phyloP scores from a whole-genome alignment of 2,113 vertebrate species.

The Fulmarus glacialis region DNA sequence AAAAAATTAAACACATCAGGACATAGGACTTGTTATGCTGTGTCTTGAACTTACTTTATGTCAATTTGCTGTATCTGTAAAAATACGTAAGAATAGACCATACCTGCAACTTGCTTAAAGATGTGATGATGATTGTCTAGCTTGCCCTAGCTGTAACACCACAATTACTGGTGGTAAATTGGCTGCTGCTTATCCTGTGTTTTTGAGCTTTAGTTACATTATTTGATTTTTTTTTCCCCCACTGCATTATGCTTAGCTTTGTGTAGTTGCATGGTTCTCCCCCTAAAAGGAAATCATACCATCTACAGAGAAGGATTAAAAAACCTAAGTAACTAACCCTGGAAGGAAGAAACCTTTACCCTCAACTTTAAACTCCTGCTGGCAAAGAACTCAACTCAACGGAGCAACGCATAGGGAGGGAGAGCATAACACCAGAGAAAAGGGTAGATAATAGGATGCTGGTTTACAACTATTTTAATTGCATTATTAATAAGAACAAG shows the following conservation, averaged over 20 bases:
- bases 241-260: neutral
- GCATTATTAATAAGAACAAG: neutral
- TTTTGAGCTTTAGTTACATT: neutral
- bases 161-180: neutral
- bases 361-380: neutral
- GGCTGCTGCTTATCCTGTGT: neutral
- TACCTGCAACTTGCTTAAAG: neutral
- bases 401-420: neutral
- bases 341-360: neutral
- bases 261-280: neutral
- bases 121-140: neutral
- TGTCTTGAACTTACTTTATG: neutral
- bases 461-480: neutral
- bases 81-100: accelerated
- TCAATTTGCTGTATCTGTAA: neutral
- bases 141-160: neutral
- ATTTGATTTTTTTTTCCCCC: neutral
- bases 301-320: neutral
- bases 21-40: neutral
- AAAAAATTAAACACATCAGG: neutral
- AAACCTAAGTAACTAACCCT: neutral
- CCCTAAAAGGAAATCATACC: neutral
- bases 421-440: neutral
- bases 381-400: neutral
- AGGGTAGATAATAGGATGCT: neutral